Evolutionary conservation across 2,888 invertebrate genomes (phyloP).

Genomic region (Hirtodrosophila trivittata): DNA sequence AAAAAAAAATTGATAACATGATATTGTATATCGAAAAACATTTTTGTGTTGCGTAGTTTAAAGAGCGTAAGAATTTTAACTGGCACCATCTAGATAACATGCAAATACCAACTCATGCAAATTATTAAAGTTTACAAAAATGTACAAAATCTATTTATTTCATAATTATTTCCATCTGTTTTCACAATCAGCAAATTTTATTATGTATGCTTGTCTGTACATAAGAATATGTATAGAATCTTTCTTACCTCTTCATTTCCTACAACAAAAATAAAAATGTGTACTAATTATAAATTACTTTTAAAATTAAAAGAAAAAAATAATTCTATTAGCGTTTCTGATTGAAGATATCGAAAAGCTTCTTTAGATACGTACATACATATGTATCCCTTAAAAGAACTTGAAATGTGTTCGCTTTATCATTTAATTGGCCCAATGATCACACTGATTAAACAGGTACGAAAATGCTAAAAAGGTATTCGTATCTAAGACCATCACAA

Average conservation of each 20-base stretch:
- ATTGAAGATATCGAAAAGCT: no score
- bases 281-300: constrained; percentile 47
- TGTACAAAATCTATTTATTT: constrained; percentile 55
- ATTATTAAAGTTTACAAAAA: constrained; percentile 57
- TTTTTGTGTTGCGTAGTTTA: constrained; percentile 52
- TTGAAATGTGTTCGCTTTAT: no score
- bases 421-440: no score
- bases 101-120: constrained; percentile 55
- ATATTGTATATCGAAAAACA: constrained; percentile 52
- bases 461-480: no score
- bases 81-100: constrained; percentile 37
- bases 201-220: constrained; percentile 13
- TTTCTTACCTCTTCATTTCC: constrained; percentile 34
- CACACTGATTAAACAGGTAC: no score
- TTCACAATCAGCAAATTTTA: constrained; percentile 5
- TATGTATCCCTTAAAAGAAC: no score
- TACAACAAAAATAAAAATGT: constrained; percentile 45
- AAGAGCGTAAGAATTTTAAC: constrained; percentile 34
- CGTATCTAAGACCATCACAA: no score
- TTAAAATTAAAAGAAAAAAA: constrained; percentile 30
- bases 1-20: constrained; percentile 23
- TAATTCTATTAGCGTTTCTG: constrained; percentile 14
- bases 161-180: constrained; percentile 39
- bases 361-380: no score
- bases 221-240: constrained; percentile 18